Conservation (phyloP, 2,888 invertebrate genomes). For the Amorpha juglandis region DNA sequence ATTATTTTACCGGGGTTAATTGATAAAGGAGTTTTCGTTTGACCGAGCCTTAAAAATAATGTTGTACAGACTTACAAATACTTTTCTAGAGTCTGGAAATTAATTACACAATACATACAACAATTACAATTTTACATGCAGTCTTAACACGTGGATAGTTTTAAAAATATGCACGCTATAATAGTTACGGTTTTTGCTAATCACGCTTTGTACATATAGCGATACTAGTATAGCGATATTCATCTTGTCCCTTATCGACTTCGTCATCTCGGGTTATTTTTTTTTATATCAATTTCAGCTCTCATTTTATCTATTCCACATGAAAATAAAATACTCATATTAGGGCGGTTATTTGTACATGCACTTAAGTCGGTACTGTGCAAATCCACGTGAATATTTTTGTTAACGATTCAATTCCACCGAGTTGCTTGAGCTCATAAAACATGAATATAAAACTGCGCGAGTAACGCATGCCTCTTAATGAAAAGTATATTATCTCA, state of each 20-base stretch:
- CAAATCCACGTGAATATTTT: slow-evolving; percentile 49
- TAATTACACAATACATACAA: neutral
- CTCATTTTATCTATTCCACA: neutral
- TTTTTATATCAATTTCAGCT: neutral
- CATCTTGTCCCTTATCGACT: no score
- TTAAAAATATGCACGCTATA: no score
- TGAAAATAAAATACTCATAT: neutral
- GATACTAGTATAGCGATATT: no score
- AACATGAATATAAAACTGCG: slow-evolving; percentile 69
- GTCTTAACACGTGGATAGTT: no score
- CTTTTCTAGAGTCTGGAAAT: neutral
- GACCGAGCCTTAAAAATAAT: neutral
- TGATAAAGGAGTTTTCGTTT: slow-evolving; percentile 25
- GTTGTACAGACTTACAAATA: neutral
- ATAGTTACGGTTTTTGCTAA: no score
- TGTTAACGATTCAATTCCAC: slow-evolving; percentile 59
- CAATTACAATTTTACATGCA: no score
- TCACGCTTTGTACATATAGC: no score
- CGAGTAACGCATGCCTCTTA: slow-evolving; percentile 72
- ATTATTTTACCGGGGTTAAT: slow-evolving; percentile 31
- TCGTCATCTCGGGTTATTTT: no score
- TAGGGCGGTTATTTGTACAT: slow-evolving; percentile 29
- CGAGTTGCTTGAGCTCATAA: slow-evolving; percentile 60
- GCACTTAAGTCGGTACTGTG: slow-evolving; percentile 33
- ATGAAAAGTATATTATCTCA: slow-evolving; percentile 80